phyloP scores from a whole-genome alignment of 2,888 invertebrate species.

The Nemapogon koenigi region DNA sequence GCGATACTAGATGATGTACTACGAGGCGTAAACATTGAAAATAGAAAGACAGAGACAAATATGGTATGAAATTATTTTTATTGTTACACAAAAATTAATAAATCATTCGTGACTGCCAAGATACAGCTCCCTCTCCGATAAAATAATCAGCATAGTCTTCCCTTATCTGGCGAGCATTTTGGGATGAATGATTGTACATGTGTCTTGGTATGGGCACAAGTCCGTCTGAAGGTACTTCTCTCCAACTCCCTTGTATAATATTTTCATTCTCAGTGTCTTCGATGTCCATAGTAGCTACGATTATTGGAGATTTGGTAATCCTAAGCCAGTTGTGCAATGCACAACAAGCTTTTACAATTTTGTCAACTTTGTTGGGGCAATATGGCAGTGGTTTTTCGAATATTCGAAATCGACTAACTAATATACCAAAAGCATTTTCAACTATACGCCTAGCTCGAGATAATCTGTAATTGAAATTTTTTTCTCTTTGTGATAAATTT shows the following conservation, averaged over 20 bases:
- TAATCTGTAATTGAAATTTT: slow-evolving; percentile 15
- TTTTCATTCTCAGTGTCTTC: not conserved
- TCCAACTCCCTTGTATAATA: not conserved
- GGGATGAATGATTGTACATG: not conserved
- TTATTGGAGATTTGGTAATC: not conserved
- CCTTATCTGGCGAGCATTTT: not conserved
- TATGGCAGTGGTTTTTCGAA: slow-evolving; percentile 7
- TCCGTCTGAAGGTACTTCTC: not conserved
- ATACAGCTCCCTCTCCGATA: not conserved
- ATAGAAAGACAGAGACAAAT: no score
- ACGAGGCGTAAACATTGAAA: no score
- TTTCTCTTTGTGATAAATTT: slow-evolving; percentile 11
- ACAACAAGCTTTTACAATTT: slow-evolving; percentile 6
- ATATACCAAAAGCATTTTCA: slow-evolving; percentile 14
- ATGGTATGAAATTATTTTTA: no score
- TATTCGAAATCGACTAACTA: slow-evolving; percentile 9
- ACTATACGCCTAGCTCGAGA: slow-evolving; percentile 14
- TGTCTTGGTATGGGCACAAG: not conserved
- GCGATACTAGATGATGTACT: no score
- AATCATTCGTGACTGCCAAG: no score
- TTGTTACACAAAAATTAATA: no score
- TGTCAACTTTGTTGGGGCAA: slow-evolving; percentile 3
- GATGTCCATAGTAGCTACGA: not conserved
- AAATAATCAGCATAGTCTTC: not conserved
- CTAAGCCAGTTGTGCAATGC: not conserved